These are phyloP conservation scores for Megalopta genalis DNA, from an alignment of 1,140 invertebrate species.

Conservation along the genomic window DNA sequence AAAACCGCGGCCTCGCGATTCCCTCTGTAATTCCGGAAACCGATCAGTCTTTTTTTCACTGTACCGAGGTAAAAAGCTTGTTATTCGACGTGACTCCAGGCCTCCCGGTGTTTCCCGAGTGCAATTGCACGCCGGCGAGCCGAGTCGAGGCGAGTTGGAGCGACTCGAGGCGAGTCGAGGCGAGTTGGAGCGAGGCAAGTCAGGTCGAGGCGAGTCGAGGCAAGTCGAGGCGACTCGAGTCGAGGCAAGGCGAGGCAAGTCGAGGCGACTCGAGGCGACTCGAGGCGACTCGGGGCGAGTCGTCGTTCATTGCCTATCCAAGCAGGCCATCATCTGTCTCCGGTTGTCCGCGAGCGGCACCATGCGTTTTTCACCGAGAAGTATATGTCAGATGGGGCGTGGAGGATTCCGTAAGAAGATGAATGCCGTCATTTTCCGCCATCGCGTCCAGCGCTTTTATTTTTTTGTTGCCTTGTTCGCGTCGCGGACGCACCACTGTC, in stretches of 20 bases:
- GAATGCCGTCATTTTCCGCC: conserved; percentile 48
- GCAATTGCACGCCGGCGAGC: conserved; percentile 12
- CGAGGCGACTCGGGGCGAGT: not conserved
- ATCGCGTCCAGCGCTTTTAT: not conserved
- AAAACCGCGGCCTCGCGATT: not conserved
- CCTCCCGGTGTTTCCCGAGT: not conserved
- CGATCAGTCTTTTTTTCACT: not conserved
- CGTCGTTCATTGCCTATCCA: conserved; percentile 35
- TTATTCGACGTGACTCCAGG: not conserved
- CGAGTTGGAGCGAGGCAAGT: not conserved
- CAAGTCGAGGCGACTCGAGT: not conserved
- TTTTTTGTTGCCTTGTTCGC: too few relatives aligned
- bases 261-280: not conserved
- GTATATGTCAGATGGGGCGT: conserved; percentile 55
- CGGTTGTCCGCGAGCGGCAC: conserved; percentile 40
- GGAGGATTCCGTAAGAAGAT: conserved; percentile 54
- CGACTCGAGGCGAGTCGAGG: not conserved
- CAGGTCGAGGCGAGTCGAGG: not conserved
- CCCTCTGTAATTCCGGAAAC: not conserved
- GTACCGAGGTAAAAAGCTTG: not conserved
- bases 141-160: too few relatives aligned
- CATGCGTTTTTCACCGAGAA: conserved; percentile 46
- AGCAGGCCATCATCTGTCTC: conserved; percentile 38
- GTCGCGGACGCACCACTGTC: too few relatives aligned
- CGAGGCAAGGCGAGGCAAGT: not conserved